Evolutionary conservation across 2,797 vertebrate species (phyloP).

Genomic region (Enteromius trimaculatus): DNA sequence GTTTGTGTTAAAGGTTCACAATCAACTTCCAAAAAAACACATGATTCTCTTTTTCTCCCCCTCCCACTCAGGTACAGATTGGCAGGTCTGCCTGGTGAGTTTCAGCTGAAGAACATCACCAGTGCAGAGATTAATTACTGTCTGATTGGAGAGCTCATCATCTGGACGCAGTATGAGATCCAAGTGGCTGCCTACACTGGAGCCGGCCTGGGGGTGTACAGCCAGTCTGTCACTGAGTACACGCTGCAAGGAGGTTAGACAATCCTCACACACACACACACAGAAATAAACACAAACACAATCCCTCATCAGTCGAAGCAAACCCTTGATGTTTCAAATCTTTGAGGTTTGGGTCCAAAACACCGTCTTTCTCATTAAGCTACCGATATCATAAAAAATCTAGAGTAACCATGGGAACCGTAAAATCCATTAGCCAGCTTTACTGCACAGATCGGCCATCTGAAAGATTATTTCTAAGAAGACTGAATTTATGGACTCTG

Average conservation of each 20-base stretch:
- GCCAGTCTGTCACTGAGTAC: conserved; percentile 89
- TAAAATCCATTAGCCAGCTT: conserved; percentile 54
- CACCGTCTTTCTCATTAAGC: conserved; percentile 9
- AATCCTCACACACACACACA: conserved; percentile 1
- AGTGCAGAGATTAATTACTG: conserved; percentile 96
- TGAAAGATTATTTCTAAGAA: conserved; percentile 48
- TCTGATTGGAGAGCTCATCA: conserved; percentile 93
- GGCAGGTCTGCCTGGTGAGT: conserved; percentile 90
- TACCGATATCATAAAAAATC: conserved; percentile 41
- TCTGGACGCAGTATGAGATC: conserved; percentile 98
- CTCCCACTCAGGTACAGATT: conserved; percentile 86
- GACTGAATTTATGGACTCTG: conserved; percentile 52
- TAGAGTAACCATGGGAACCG: conserved; percentile 46
- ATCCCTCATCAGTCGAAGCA: background rate
- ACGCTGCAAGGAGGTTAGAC: conserved; percentile 94
- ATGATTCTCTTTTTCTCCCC: conserved; percentile 47
- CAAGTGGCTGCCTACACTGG: conserved; percentile 96
- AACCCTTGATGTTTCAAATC: conserved; percentile 6
- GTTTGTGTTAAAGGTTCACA: conserved; percentile 26
- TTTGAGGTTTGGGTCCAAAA: conserved; percentile 8
- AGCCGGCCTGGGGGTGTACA: conserved; percentile 90
- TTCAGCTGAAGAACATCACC: conserved; percentile 94
- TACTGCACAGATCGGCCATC: conserved; percentile 44
- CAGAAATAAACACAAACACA: conserved; percentile 1
- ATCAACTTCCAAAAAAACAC: conserved; percentile 13